Conservation (phyloP, 2,888 invertebrate genomes). For the Alcis repandata region DNA sequence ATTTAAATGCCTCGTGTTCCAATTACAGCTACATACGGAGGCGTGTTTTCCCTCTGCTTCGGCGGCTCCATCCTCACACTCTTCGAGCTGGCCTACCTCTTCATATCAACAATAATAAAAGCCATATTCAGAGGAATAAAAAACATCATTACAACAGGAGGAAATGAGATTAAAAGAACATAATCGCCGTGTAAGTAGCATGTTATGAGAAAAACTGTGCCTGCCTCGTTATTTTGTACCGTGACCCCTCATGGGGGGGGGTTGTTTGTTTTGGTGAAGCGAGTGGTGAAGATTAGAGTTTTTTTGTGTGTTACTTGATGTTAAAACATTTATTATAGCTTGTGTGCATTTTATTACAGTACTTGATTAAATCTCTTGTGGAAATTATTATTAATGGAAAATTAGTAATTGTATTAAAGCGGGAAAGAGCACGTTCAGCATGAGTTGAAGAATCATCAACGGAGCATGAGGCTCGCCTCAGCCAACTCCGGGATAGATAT, state of each 20-base stretch:
- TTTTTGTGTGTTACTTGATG: too few species aligned
- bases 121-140: conserved; percentile 3
- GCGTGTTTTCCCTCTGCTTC: conserved; percentile 72
- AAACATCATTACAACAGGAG: background rate
- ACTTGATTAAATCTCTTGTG: too few species aligned
- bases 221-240: background rate
- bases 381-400: too few species aligned
- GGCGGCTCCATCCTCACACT: conserved; percentile 75
- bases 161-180: conserved; percentile 7
- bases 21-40: conserved; percentile 77
- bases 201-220: background rate
- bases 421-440: too few species aligned
- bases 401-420: too few species aligned
- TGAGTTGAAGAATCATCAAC: too few species aligned
- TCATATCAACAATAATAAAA: background rate
- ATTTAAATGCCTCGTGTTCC: too few species aligned
- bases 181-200: background rate
- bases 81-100: conserved; percentile 56
- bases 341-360: too few species aligned
- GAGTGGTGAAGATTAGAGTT: background rate
- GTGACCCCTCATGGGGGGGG: too few species aligned
- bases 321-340: too few species aligned
- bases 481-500: too few species aligned
- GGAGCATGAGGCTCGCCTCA: too few species aligned
- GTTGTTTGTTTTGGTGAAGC: background rate